Percentiles rank a stretch among this genome's conserved stretches.
phyloP scores from a whole-genome alignment of 2,797 vertebrate genomes.

The Enteromius argenteus region DNA sequence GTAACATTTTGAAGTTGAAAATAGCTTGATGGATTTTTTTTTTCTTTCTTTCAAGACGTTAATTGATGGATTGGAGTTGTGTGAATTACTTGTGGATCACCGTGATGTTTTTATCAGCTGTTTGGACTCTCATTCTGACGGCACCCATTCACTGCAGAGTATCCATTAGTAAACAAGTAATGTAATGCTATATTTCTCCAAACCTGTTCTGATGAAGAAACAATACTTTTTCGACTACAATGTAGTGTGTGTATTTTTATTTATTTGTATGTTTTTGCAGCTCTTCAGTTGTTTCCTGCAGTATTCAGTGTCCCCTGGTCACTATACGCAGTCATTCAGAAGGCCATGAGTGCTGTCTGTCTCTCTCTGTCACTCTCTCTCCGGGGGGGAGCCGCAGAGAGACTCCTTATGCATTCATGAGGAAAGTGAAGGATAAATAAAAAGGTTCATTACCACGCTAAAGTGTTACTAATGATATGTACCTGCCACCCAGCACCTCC shows the following conservation, averaged over 20 bases:
- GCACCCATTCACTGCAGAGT: neutral
- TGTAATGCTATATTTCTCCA: neutral
- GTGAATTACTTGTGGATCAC: no score
- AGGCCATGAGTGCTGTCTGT: neutral
- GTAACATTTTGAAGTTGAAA: no score
- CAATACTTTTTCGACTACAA: neutral
- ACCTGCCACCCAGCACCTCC: slow-evolving; percentile 97
- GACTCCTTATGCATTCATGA: slow-evolving; percentile 98
- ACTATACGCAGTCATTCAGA: neutral
- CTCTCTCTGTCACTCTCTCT: slow-evolving; percentile 35
- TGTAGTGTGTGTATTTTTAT: neutral
- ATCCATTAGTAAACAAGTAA: neutral
- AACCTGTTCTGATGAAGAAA: neutral
- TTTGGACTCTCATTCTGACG: no score
- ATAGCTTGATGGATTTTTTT: no score
- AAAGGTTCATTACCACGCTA: slow-evolving; percentile 96
- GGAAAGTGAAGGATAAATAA: slow-evolving; percentile 94
- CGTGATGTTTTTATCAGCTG: no score
- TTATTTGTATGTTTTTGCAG: neutral
- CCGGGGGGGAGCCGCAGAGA: slow-evolving; percentile 82
- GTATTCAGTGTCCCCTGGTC: neutral
- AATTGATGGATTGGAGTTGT: neutral
- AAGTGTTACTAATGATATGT: slow-evolving; percentile 99
- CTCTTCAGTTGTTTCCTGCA: neutral
- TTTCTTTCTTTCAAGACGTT: neutral